These are phyloP conservation scores for Eupristina koningsbergeri DNA, from an alignment of 1,140 invertebrate species.

Conservation along the genomic window DNA sequence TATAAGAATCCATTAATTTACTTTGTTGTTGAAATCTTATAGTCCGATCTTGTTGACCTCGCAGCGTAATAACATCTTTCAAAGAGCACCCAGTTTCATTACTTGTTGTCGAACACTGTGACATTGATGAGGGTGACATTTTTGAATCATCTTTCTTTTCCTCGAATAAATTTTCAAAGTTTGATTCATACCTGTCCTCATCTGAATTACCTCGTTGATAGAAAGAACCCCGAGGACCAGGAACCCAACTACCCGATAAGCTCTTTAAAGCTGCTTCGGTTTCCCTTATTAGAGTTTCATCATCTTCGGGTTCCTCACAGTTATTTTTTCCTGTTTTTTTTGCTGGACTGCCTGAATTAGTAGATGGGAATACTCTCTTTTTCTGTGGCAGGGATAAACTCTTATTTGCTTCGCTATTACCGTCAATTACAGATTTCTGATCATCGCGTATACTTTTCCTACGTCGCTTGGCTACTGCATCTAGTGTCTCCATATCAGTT, in stretches of 20 bases:
- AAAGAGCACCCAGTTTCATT: conserved; percentile 76
- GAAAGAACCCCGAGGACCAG: conserved; percentile 77
- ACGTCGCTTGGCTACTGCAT: conserved; percentile 65
- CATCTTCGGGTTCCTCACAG: conserved; percentile 76
- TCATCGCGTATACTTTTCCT: conserved; percentile 72
- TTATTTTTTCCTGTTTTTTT: conserved; percentile 71
- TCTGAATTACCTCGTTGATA: conserved; percentile 79
- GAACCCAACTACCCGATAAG: conserved; percentile 84
- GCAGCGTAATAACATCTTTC: conserved; percentile 80
- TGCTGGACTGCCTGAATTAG: conserved; percentile 70
- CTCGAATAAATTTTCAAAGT: conserved; percentile 88
- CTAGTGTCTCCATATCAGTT: conserved; percentile 37
- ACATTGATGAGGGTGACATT: conserved; percentile 77
- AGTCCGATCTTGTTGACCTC: conserved; percentile 73
- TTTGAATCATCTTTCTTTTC: conserved; percentile 82
- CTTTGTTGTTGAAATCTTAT: conserved; percentile 61
- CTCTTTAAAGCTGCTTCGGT: conserved; percentile 89
- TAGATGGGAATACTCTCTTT: conserved; percentile 74
- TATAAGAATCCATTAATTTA: conserved; percentile 50
- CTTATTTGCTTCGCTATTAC: conserved; percentile 51
- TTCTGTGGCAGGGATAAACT: conserved; percentile 76
- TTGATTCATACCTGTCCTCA: conserved; percentile 81
- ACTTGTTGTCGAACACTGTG: conserved; percentile 76
- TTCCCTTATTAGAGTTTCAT: conserved; percentile 87
- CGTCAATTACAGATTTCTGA: conserved; percentile 68